Evolutionary conservation across 1,140 invertebrate genomes (phyloP), one percentile per base, ranked within the genome.

Genomic region (Ptiloglossa arizonensis): DNA sequence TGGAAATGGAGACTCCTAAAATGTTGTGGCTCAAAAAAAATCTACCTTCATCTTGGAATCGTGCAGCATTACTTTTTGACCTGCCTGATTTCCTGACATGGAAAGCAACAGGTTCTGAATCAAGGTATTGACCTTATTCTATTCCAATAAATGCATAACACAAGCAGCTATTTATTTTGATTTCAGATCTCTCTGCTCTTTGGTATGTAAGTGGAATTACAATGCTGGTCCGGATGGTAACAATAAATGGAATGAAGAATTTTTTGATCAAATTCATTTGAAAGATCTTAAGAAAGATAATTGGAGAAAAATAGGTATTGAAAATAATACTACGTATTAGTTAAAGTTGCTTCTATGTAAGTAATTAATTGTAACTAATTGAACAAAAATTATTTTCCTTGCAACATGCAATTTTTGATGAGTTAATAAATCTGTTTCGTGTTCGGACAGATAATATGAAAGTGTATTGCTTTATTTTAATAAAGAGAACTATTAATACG

Each of bases 1-100:
- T 97, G 8, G 98, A 99, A 94, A 99, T 99, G 98, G 95, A 99
- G 93, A 95, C 96, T 41, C 97, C 98, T 0, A 99, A 99, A 93
- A 90, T 99, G n/a, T 89, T 99, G 0, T 99, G 98, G 98, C 88
- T 99, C 0, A 99, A 99, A 87, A 95, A 94, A 88, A 95, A 98
- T 93, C 87, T 97, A 44, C 90, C 93, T 11, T 80, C 94, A 9
- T 95, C 94, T 75, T 98, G 96, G 95, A 73, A 92, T 5, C 94
- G 95, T 73, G 94, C 95, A 63, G 94, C 94, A 52, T 94, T 96
- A 71, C 96, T 98, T 79, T 98, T 99, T 92, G 98, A 99, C 93
- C 93, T 99, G 19, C 97, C 98, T 0, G 98, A 99, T 93, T 99
- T 96, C 90, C 91, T 99, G 6, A 98, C 98, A 1, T 99, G 97